Conservation (phyloP, 2,888 invertebrate genomes). For the Dione vanillae region DNA sequence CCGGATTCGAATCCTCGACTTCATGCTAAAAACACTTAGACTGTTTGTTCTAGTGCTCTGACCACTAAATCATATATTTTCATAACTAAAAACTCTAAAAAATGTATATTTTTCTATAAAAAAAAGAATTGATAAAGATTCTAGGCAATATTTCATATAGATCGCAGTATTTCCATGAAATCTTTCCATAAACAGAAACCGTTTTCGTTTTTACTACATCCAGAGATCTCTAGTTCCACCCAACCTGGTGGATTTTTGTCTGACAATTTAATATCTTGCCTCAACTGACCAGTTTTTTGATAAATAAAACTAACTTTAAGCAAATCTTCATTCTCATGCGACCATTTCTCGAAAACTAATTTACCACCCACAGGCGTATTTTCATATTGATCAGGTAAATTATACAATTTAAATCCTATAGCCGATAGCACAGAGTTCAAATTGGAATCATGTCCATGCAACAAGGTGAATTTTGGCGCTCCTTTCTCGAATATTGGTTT, state of each 20-base stretch:
- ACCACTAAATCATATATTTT: too few relatives aligned
- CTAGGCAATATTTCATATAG: background rate
- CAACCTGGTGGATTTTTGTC: slow-evolving; percentile 57
- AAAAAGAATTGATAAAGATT: too few relatives aligned
- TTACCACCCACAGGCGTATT: slow-evolving; percentile 70
- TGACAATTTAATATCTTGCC: slow-evolving; percentile 54
- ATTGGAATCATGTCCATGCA: slow-evolving; percentile 74
- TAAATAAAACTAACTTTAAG: slow-evolving; percentile 69
- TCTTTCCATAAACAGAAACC: slow-evolving; percentile 65
- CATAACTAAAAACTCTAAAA: too few relatives aligned
- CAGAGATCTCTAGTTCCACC: slow-evolving; percentile 55
- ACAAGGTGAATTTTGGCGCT: slow-evolving; percentile 56
- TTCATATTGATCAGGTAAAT: slow-evolving; percentile 61
- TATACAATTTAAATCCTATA: slow-evolving; percentile 59
- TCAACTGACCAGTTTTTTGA: slow-evolving; percentile 58
- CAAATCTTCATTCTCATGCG: slow-evolving; percentile 54
- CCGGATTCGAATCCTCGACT: too few relatives aligned
- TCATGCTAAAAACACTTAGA: too few relatives aligned
- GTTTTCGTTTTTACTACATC: slow-evolving; percentile 54
- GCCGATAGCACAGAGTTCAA: slow-evolving; percentile 58
- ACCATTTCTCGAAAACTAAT: slow-evolving; percentile 71
- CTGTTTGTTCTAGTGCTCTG: too few relatives aligned
- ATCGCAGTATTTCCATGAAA: slow-evolving; percentile 51
- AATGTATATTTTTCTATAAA: too few relatives aligned
- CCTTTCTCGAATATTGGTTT: slow-evolving; percentile 49